Evolutionary conservation across 1,140 invertebrate species (phyloP).

Genomic region (Scaptomyza graminum): DNA sequence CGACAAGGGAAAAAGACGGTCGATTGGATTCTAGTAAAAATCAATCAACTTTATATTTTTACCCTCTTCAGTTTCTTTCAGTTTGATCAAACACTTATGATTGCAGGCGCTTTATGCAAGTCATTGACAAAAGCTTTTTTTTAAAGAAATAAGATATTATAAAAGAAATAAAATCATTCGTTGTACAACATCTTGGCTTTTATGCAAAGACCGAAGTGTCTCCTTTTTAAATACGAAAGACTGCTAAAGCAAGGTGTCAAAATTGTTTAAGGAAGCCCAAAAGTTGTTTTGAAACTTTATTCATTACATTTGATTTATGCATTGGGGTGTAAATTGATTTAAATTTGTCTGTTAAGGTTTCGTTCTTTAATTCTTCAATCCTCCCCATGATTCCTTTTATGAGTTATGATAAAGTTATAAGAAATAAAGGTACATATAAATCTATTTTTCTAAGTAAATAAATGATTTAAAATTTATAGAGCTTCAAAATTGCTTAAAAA

Average conservation of each 20-base stretch:
- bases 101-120: slow-evolving; percentile 30
- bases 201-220: background rate
- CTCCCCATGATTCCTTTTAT: no score
- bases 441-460: no score
- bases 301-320: background rate
- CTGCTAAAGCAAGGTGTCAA: background rate
- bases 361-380: no score
- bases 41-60: slow-evolving; percentile 43
- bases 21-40: slow-evolving; percentile 46
- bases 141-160: background rate
- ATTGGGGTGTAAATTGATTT: no score
- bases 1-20: background rate
- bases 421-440: no score
- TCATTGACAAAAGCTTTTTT: slow-evolving; percentile 22
- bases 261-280: background rate
- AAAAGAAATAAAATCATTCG: slow-evolving; percentile 9
- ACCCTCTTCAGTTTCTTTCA: slow-evolving; percentile 1
- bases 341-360: no score
- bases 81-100: slow-evolving; percentile 43
- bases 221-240: background rate
- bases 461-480: no score
- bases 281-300: background rate
- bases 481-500: no score
- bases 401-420: no score
- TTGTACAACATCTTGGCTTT: slow-evolving; percentile 3